A percentile compares a stretch with the other conserved stretches of the same genome.
Conservation (phyloP, 1,140 invertebrate species). For the Sitobion miscanthi region DNA sequence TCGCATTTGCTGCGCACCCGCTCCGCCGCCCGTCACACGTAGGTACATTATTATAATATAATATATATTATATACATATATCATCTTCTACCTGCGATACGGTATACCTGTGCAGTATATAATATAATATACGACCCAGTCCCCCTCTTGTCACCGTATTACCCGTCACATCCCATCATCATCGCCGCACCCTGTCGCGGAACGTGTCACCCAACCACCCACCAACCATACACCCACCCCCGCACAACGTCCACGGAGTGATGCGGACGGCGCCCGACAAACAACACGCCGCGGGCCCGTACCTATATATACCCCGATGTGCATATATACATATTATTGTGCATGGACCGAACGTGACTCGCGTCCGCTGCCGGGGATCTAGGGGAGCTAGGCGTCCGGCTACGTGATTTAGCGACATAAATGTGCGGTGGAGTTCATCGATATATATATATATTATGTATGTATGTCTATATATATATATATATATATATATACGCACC, state of each 20-base stretch:
- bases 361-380: conserved; percentile 28
- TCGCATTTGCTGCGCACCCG: not conserved
- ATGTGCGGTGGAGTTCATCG: conserved; percentile 10
- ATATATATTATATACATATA: too few species aligned
- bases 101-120: not conserved
- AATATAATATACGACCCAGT: not conserved
- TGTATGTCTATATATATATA: not conserved
- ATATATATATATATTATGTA: conserved; percentile 2
- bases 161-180: not conserved
- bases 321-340: conserved; percentile 29
- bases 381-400: conserved; percentile 18
- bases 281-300: not conserved
- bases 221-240: not conserved
- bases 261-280: not conserved
- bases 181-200: not conserved
- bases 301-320: not conserved
- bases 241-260: not conserved
- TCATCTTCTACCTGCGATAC: not conserved
- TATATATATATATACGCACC: not conserved
- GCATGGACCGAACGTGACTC: conserved; percentile 41
- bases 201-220: not conserved
- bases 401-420: conserved; percentile 51
- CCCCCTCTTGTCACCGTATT: not conserved
- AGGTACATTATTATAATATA: too few species aligned
- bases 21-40: not conserved